Base-by-base conservation (phyloP, 2,113 vertebrate genomes). In the Laticauda colubrina region DNA sequence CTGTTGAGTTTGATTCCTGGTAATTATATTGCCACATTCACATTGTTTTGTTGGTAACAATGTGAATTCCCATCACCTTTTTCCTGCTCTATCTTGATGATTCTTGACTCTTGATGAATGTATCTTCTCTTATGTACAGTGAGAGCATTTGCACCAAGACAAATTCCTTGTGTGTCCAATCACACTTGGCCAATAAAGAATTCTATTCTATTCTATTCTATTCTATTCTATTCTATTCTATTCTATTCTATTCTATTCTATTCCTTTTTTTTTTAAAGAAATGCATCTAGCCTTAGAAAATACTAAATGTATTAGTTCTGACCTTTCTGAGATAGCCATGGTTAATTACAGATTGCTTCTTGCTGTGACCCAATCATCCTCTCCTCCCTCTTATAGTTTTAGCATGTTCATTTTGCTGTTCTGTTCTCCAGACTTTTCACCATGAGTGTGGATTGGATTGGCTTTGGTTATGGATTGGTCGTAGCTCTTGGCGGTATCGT, bases 401-500 rank as follows among this genome's bases (percentile, higher is more conserved):
- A 9, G 7, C 55, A 8, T 53, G 6, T 91, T 51, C 45, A 53
- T 48, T 21, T 61, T 53, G 43, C 2, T 39, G 29, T 0, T 91
- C 89, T 93, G 54, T 90, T 89, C 86, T 91, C 51, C 93, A 96
- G 96, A 92, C 1, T 26, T 93, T 94, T 92, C 91, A 91, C 89
- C 57, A 98, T 98, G 98, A 96, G 97, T 45, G 91, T 99, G 90
- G 99, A 99, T 97, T 99, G 99, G 98, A 69, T 99, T 93, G 99
- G 99, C 39, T 99, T 99, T 94, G 95, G 97, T 29, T 99, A 99
- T 92, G 98, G 99, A 93, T 98, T 98, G 0, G 86, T 98, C 91
- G 95, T 99, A 90, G 94, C 96, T 39, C 91, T 98, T 81, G 99
- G 99, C 95, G 99, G 99, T 57, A 97, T 98, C 90, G 90, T 98